phyloP scores from a whole-genome alignment of 2,888 invertebrate genomes.

The Plusia festucae region DNA sequence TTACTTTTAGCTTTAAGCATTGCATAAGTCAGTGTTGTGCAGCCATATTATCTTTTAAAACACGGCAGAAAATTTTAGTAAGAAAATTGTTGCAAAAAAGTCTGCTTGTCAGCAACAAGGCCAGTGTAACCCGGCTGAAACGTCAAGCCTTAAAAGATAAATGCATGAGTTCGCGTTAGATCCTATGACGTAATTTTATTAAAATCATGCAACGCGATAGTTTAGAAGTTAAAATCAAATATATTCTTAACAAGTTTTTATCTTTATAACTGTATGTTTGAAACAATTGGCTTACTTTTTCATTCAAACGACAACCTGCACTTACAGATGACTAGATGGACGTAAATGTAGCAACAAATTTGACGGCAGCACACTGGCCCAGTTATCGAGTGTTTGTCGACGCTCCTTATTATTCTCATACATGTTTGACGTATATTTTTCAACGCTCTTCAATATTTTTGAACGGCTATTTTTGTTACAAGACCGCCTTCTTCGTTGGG shows the following conservation, averaged over 20 bases:
- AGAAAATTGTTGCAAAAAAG: no score
- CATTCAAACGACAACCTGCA: slow-evolving; percentile 28
- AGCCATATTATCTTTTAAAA: no score
- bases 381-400: slow-evolving; percentile 80
- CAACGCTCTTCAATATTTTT: slow-evolving; percentile 87
- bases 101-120: no score
- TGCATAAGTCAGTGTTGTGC: not conserved
- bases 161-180: no score
- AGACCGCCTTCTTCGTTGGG: slow-evolving; percentile 74
- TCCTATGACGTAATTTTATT: no score
- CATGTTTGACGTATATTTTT: slow-evolving; percentile 85
- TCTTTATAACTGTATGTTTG: slow-evolving; percentile 7
- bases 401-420: slow-evolving; percentile 80
- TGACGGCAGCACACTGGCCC: slow-evolving; percentile 63
- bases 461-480: slow-evolving; percentile 80
- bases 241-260: not conserved
- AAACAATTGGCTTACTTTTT: slow-evolving; percentile 27
- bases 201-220: no score
- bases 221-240: no score
- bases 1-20: no score
- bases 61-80: not conserved
- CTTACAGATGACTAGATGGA: slow-evolving; percentile 23
- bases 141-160: no score
- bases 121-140: no score
- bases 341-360: slow-evolving; percentile 56